Evolutionary conservation across 1,140 invertebrate genomes (phyloP).

Genomic region (Drosophila sechellia): DNA sequence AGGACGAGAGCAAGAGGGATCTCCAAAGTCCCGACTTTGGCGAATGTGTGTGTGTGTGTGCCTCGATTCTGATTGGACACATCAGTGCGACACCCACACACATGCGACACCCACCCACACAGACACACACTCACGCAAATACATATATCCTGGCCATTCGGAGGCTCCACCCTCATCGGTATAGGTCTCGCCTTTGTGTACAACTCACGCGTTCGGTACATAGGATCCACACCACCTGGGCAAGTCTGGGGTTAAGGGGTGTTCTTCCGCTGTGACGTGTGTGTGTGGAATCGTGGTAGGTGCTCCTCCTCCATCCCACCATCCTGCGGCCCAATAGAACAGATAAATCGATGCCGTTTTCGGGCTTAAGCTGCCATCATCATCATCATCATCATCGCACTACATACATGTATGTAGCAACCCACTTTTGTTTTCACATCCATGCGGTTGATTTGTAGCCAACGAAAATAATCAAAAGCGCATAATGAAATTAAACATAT

Average conservation of each 20-base stretch:
- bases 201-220: conserved; percentile 42
- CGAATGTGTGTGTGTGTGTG: conserved; percentile 28
- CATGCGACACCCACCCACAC: conserved; percentile 36
- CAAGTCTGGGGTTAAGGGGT: conserved; percentile 8
- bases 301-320: background rate
- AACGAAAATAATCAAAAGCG: conserved; percentile 27
- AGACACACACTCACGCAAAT: conserved; percentile 18
- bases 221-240: conserved; percentile 28
- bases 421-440: conserved; percentile 29
- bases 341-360: conserved; percentile 78
- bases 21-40: conserved; percentile 38
- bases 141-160: conserved; percentile 57
- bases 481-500: conserved; percentile 42
- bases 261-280: conserved; percentile 31
- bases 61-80: conserved; percentile 78
- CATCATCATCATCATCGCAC: conserved; percentile 6
- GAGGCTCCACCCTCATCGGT: conserved; percentile 73
- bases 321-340: conserved; percentile 60
- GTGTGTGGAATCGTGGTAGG: conserved; percentile 19
- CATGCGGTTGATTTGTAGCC: conserved; percentile 48
- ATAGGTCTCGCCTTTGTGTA: conserved; percentile 53
- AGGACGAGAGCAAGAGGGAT: conserved; percentile 27
- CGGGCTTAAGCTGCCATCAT: conserved; percentile 23
- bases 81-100: conserved; percentile 52
- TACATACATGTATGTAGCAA: background rate